Evolutionary conservation across 2,797 vertebrate genomes (phyloP).

Genomic region (Intellagama lesueurii): DNA sequence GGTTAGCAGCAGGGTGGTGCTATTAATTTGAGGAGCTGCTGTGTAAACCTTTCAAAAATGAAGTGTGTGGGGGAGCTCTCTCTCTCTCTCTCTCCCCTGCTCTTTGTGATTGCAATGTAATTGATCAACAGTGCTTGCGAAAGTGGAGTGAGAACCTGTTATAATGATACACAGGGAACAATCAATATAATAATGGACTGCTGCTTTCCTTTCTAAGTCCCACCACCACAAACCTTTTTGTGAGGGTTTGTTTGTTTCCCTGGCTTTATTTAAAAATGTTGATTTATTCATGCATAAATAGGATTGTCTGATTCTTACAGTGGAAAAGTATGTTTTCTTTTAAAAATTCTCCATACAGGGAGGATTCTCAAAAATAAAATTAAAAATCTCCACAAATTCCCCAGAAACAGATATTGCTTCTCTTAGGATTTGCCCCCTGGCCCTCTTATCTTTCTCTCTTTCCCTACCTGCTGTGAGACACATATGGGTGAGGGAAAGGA

Average conservation of each 20-base stretch:
- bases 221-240: not conserved
- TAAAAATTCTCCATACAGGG: not conserved
- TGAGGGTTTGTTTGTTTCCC: not conserved
- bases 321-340: not conserved
- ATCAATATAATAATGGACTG: conserved; percentile 27
- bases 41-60: conserved; percentile 28
- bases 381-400: no score
- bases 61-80: not conserved
- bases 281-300: not conserved
- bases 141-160: conserved; percentile 26
- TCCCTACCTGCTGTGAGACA: not conserved
- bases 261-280: not conserved
- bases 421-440: not conserved
- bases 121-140: conserved; percentile 24
- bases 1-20: not conserved
- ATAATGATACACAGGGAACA: conserved; percentile 7
- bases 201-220: conserved; percentile 7
- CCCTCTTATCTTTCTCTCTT: not conserved
- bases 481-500: not conserved
- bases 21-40: conserved; percentile 19
- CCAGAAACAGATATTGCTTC: no score
- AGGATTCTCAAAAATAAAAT: no score
- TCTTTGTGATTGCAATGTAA: not conserved
- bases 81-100: conserved; percentile 6
- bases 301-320: not conserved